Evolutionary conservation across 2,797 vertebrate genomes (phyloP).

Genomic region (Geotria australis): DNA sequence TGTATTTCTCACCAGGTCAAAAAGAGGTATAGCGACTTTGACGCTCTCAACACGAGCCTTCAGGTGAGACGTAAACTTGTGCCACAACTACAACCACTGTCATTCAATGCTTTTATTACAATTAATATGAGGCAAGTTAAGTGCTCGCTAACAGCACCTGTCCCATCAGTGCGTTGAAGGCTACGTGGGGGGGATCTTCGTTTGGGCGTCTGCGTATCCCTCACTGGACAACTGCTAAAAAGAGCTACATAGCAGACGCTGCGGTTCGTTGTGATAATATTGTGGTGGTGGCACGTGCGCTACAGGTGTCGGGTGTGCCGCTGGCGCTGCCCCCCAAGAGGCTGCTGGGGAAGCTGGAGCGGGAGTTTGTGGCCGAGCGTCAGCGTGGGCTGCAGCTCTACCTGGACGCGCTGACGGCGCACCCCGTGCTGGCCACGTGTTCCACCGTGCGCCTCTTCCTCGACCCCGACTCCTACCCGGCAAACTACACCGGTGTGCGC

Average conservation of each 20-base stretch:
- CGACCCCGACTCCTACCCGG: slow-evolving; percentile 67
- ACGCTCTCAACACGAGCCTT: slow-evolving; percentile 59
- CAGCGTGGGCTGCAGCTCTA: slow-evolving; percentile 77
- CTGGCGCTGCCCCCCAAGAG: slow-evolving; percentile 88
- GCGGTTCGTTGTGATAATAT: too few relatives aligned
- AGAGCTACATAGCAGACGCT: too few relatives aligned
- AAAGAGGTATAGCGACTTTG: slow-evolving; percentile 88
- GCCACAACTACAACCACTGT: too few relatives aligned
- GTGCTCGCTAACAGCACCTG: too few relatives aligned
- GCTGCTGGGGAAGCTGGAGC: slow-evolving; percentile 81
- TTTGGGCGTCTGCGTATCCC: too few relatives aligned
- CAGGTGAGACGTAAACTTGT: slow-evolving; percentile 26
- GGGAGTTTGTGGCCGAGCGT: slow-evolving; percentile 79
- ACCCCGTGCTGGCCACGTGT: slow-evolving; percentile 46
- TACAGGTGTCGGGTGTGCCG: slow-evolving; percentile 46
- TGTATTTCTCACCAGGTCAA: slow-evolving; percentile 37
- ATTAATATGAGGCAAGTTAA: too few relatives aligned
- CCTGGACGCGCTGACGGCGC: slow-evolving; percentile 59
- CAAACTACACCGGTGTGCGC: slow-evolving; percentile 65
- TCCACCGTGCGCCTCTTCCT: slow-evolving; percentile 73
- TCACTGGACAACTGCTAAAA: too few relatives aligned
- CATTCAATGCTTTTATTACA: neutral
- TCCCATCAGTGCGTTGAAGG: too few relatives aligned
- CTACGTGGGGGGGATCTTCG: too few relatives aligned
- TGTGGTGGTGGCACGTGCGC: slow-evolving; percentile 1